A percentile compares a stretch with the other conserved stretches of the same genome.
Evolutionary conservation across 2,113 vertebrate genomes (phyloP).

Genomic region (Campylorhamphus procurvoides): DNA sequence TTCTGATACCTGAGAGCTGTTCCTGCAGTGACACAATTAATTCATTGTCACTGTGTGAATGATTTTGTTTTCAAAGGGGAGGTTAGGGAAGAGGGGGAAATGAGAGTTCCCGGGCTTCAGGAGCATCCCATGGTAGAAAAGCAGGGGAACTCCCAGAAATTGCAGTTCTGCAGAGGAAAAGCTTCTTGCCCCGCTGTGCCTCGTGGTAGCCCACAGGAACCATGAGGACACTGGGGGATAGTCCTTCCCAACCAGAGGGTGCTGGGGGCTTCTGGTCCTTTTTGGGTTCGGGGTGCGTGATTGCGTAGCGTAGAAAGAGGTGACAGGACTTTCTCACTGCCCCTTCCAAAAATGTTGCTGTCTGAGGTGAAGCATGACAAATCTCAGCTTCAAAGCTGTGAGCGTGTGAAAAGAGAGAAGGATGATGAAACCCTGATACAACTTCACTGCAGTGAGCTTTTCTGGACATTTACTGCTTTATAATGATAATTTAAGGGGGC

Average conservation of each 20-base stretch:
- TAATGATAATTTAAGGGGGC: neutral
- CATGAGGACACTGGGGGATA: neutral
- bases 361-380: constrained; percentile 15
- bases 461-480: neutral
- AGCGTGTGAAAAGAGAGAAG: neutral
- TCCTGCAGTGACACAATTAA: neutral
- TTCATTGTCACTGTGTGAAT: constrained; percentile 2
- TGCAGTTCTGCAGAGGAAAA: neutral
- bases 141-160: neutral
- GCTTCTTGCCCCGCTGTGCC: neutral
- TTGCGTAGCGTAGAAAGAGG: neutral
- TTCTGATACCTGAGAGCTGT: constrained; percentile 41
- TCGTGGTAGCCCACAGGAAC: neutral
- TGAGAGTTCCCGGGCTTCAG: neutral
- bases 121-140: neutral
- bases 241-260: neutral
- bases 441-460: neutral
- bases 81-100: neutral
- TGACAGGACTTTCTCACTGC: neutral
- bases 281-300: neutral
- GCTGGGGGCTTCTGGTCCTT: neutral
- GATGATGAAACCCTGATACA: neutral
- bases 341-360: neutral
- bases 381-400: neutral
- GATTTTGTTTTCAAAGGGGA: neutral